phyloP scores from a whole-genome alignment of 2,797 vertebrate genomes.

The Dendrocincla fuliginosa region DNA sequence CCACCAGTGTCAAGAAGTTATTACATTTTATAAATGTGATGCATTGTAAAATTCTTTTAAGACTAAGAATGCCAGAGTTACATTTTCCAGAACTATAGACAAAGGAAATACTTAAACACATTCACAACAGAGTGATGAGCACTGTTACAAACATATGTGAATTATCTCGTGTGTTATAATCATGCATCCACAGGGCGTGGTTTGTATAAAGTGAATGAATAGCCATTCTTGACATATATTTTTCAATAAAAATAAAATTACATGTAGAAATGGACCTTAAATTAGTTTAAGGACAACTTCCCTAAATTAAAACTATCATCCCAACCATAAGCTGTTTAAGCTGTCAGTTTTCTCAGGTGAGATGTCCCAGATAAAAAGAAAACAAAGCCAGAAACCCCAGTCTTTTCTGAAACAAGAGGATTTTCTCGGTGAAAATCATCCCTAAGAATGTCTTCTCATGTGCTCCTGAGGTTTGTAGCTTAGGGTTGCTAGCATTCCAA shows the following conservation, averaged over 20 bases:
- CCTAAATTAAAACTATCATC: not conserved
- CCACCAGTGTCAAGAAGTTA: not conserved
- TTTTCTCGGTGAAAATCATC: not conserved
- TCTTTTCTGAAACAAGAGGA: not conserved
- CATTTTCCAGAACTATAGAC: not conserved
- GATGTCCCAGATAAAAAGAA: not conserved
- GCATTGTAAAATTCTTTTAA: not conserved
- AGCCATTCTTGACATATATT: not conserved
- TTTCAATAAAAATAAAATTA: not conserved
- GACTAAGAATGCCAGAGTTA: not conserved
- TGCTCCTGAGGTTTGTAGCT: not conserved
- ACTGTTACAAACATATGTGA: not conserved
- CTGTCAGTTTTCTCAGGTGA: not conserved
- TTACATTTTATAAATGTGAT: not conserved
- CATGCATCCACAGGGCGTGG: not conserved
- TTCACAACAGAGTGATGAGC: not conserved
- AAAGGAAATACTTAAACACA: not conserved
- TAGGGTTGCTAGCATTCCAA: not conserved
- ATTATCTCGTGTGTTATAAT: not conserved
- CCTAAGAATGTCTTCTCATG: not conserved
- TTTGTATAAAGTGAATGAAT: not conserved
- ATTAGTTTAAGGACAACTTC: not conserved
- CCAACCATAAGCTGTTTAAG: not conserved
- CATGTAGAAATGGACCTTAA: not conserved
- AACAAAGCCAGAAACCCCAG: not conserved